A percentile compares a stretch with the other conserved stretches of the same genome.
phyloP scores from a whole-genome alignment of 2,888 invertebrate genomes.

The Drosophila heteroneura region DNA sequence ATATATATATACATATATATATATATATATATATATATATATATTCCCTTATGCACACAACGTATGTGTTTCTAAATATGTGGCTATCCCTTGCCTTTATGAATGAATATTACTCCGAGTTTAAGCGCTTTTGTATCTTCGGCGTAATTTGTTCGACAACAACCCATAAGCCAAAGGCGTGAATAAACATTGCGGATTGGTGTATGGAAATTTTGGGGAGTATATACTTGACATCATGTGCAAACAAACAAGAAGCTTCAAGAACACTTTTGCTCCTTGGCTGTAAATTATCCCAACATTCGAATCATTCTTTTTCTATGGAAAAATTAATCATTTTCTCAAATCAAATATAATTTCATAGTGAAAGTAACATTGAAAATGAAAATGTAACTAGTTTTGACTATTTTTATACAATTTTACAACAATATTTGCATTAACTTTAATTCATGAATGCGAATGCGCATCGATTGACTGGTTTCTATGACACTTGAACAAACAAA shows the following conservation, averaged over 20 bases:
- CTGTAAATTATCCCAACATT: not conserved
- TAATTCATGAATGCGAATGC: not conserved
- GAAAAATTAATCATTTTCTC: not conserved
- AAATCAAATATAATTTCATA: not conserved
- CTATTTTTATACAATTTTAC: not conserved
- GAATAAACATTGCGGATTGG: slow-evolving; percentile 32
- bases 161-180: slow-evolving; percentile 26
- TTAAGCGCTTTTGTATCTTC: slow-evolving; percentile 9
- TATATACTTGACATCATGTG: slow-evolving; percentile 22
- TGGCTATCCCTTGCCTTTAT: slow-evolving; percentile 29
- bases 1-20: not conserved
- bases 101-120: slow-evolving; percentile 43
- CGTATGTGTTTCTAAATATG: not conserved
- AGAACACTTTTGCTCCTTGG: not conserved
- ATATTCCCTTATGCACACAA: slow-evolving; percentile 1
- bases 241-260: slow-evolving; percentile 29
- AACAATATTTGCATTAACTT: not conserved
- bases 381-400: not conserved
- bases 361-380: not conserved
- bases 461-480: not conserved
- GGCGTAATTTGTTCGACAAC: slow-evolving; percentile 50
- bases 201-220: not conserved
- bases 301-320: not conserved
- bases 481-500: not conserved
- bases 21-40: not conserved